Evolutionary conservation across 2,888 invertebrate genomes (phyloP), one percentile per base, ranked within the genome.

Genomic region (Nebria salina): DNA sequence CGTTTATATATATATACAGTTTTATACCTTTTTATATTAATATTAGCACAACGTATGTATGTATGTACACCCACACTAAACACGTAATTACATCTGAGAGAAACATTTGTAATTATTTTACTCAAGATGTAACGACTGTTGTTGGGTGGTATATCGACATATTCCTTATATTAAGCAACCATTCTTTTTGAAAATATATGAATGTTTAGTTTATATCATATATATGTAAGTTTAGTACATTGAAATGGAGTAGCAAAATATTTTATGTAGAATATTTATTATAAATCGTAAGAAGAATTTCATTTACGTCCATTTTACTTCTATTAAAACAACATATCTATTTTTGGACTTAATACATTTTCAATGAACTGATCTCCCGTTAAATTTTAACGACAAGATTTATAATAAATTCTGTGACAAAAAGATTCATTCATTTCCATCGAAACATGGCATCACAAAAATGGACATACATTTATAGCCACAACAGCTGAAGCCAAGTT

Each of bases 401-500:
- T 11, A 26, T 34, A 70, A 26, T 70, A 26, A 11, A 70, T 34
- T 26, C 25, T 34, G 34, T 26, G 70, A 20, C 6, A 25, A 25
- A 20, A 70, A 70, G 8, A 70, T 25, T 25, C 15, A 8, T 8
- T 15, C 34, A 70, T 11, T 70, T 26, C 70, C 11, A 25, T 26
- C 25, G 70, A 70, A 70, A 76, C 76, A 76, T 42, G 68, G 68
- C 41, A 26, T 68, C 68, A 78, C 73, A 78, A 73, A 76, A 78
- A 78, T 78, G n/a, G 72, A 78, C 78, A 78, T 65, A 42, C 64
- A 78, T 73, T 72, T 73, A 78, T 54, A 54, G 8, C 78, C 73
- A 78, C 78, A 78, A 65, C 42, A 79, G 68, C 79, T 74, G 68
- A 74, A 79, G 75, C 79, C 41, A 79, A 77, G 64, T 72, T 68